Evolutionary conservation across 2,797 vertebrate genomes (phyloP).

Genomic region (Steatocranus sp.): DNA sequence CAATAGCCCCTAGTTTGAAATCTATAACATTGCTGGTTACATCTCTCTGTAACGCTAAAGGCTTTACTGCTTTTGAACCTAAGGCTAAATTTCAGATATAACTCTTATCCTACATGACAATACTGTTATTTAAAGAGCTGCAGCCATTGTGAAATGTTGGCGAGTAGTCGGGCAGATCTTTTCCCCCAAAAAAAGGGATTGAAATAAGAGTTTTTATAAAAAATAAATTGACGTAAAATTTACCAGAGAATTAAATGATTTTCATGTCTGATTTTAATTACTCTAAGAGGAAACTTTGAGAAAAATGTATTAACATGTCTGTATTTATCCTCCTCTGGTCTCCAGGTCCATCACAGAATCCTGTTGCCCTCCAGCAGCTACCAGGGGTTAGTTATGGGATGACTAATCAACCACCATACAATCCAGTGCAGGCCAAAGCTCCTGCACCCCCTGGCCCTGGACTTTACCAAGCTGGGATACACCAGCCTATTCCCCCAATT

Average conservation of each 20-base stretch:
- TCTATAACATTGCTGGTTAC: neutral
- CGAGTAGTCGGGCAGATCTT: neutral
- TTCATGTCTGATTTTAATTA: neutral
- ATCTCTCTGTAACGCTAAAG: neutral
- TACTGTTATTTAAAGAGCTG: neutral
- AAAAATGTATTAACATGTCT: neutral
- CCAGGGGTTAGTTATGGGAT: constrained; percentile 74
- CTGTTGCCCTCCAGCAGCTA: constrained; percentile 76
- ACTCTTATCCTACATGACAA: neutral
- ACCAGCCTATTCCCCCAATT: constrained; percentile 74
- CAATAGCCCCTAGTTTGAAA: neutral
- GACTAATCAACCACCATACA: constrained; percentile 73
- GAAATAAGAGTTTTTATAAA: neutral
- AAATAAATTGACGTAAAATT: neutral
- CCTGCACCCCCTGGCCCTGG: constrained; percentile 70
- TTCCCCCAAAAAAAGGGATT: neutral
- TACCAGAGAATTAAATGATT: neutral
- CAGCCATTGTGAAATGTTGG: neutral
- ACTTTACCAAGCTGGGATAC: constrained; percentile 75
- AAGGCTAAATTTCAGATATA: neutral
- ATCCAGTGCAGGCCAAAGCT: constrained; percentile 77
- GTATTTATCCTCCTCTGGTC: neutral
- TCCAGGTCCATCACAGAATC: constrained; percentile 87
- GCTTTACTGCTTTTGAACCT: neutral
- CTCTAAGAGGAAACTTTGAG: neutral